Conservation (phyloP, 1,140 invertebrate genomes). For the Mizuhopecten yessoensis region DNA sequence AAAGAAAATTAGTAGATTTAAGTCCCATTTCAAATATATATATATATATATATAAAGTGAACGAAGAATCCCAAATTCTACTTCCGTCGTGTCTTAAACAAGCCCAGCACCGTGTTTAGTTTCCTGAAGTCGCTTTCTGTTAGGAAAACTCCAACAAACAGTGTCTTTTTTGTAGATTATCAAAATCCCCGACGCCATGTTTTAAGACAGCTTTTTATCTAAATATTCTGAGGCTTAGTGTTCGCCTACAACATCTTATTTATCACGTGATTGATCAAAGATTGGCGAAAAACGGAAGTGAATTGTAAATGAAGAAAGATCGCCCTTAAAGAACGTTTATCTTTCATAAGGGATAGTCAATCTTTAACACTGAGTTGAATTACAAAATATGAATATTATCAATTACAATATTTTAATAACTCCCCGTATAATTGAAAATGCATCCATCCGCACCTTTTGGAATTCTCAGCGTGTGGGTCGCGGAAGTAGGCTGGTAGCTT, state of each 20-base stretch:
- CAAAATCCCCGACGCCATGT: neutral
- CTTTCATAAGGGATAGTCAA: neutral
- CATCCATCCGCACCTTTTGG: neutral
- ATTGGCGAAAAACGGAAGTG: neutral
- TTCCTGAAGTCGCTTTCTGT: too few relatives aligned
- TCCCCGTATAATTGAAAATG: conserved; percentile 6
- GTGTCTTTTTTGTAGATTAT: too few relatives aligned
- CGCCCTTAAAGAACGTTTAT: too few relatives aligned
- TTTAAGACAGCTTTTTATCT: too few relatives aligned
- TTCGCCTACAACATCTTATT: neutral
- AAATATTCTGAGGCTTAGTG: neutral
- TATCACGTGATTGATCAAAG: neutral
- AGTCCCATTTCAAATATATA: too few relatives aligned
- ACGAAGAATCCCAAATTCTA: too few relatives aligned
- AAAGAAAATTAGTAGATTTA: too few relatives aligned
- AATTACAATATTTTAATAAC: neutral
- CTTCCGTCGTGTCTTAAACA: too few relatives aligned
- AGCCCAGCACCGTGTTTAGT: too few relatives aligned
- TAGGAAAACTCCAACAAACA: too few relatives aligned
- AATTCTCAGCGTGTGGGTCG: neutral
- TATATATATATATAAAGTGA: too few relatives aligned
- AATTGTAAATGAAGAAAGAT: neutral
- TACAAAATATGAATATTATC: conserved; percentile 28
- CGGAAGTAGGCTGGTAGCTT: neutral
- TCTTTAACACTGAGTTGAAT: neutral